Evolutionary conservation across 1,140 invertebrate genomes (phyloP).

Genomic region (Leucophenga varia): DNA sequence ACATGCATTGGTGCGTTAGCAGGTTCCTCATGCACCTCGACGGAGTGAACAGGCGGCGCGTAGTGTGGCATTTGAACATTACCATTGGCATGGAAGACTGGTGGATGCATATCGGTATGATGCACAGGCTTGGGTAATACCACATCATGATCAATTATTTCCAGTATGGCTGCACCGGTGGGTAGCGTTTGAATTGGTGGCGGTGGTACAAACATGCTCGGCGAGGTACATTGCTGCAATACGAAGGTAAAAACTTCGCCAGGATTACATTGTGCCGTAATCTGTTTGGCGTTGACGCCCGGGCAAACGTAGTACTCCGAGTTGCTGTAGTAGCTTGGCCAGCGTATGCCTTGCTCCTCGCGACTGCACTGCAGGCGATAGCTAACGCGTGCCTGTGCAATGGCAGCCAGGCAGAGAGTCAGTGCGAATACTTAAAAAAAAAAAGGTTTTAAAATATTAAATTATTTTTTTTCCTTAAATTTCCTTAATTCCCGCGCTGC

Average conservation of each 20-base stretch:
- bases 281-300: slow-evolving; percentile 23
- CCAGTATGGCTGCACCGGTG: slow-evolving; percentile 29
- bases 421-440: slow-evolving; percentile 29
- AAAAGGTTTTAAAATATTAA: too few species aligned
- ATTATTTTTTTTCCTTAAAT: too few species aligned
- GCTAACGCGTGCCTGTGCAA: slow-evolving; percentile 33
- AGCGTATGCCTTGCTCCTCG: slow-evolving; percentile 44
- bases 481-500: not conserved
- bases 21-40: too few species aligned
- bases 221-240: slow-evolving; percentile 37
- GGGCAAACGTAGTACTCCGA: slow-evolving; percentile 46
- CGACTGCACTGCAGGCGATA: slow-evolving; percentile 40
- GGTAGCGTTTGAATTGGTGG: slow-evolving; percentile 35
- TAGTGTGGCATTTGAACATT: too few species aligned
- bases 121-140: too few species aligned
- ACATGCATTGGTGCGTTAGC: too few species aligned
- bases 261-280: slow-evolving; percentile 34
- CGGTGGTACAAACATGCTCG: slow-evolving; percentile 38
- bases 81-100: too few species aligned
- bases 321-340: slow-evolving; percentile 49
- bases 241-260: slow-evolving; percentile 51
- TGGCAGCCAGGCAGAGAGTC: slow-evolving; percentile 33
- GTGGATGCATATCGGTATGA: too few species aligned
- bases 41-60: too few species aligned
- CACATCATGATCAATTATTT: too few species aligned